Percentiles rank a stretch among this genome's conserved stretches.
Evolutionary conservation across 2,888 invertebrate species (phyloP).

Genomic region (Nasonovia ribisnigri): DNA sequence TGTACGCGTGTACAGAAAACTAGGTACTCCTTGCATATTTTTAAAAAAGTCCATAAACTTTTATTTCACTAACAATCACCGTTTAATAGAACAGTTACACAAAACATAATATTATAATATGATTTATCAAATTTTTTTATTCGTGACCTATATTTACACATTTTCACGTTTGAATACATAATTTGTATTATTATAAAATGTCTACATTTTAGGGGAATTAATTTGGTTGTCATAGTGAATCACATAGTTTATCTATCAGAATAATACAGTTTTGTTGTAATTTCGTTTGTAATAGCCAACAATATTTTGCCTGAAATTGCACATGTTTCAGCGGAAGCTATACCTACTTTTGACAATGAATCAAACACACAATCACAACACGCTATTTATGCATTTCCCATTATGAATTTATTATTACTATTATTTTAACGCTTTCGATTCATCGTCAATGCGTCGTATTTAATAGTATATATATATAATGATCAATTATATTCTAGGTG

Average conservation of each 20-base stretch:
- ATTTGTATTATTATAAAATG: too few relatives aligned
- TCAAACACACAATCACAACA: neutral
- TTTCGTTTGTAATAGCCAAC: neutral
- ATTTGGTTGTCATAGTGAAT: neutral
- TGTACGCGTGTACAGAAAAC: neutral
- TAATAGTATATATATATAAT: neutral
- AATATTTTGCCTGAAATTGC: neutral
- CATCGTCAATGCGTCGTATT: neutral
- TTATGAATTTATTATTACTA: neutral
- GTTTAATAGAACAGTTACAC: neutral
- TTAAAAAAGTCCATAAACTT: neutral
- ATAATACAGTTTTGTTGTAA: neutral
- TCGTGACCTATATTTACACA: too few relatives aligned
- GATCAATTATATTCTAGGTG: constrained; percentile 45
- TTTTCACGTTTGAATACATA: too few relatives aligned
- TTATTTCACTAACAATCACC: neutral
- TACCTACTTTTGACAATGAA: neutral
- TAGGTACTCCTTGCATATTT: neutral
- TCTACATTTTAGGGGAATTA: too few relatives aligned
- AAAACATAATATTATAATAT: neutral
- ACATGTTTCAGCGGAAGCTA: neutral
- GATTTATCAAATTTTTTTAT: too few relatives aligned
- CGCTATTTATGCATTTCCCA: neutral
- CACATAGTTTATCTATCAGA: neutral
- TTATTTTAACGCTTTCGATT: neutral